Percentiles rank a stretch among this genome's conserved stretches.
phyloP scores from a whole-genome alignment of 2,888 invertebrate genomes.

The Sphinx pinastri region DNA sequence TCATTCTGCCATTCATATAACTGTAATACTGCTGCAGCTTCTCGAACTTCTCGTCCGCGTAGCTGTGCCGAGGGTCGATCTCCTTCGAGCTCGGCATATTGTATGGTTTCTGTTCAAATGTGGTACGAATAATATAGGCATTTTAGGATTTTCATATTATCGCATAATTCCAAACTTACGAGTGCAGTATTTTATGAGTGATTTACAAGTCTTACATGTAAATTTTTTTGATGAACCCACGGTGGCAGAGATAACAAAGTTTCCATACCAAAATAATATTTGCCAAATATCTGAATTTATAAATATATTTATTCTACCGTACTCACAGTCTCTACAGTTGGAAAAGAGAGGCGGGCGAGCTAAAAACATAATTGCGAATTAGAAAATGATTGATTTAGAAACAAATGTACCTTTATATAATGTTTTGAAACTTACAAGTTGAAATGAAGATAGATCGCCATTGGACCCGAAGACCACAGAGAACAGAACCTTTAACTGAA shows the following conservation, averaged over 20 bases:
- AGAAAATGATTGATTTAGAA: slow-evolving; percentile 37
- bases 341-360: slow-evolving; percentile 72
- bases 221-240: no score
- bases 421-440: slow-evolving; percentile 23
- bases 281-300: no score
- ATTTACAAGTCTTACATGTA: no score
- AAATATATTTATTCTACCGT: background rate
- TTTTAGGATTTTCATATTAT: no score
- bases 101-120: slow-evolving; percentile 63
- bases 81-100: slow-evolving; percentile 65
- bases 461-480: slow-evolving; percentile 1
- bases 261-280: no score
- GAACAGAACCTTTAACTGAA: background rate
- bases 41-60: slow-evolving; percentile 74
- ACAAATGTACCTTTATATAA: background rate
- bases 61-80: slow-evolving; percentile 65
- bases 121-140: background rate
- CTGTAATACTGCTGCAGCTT: slow-evolving; percentile 68
- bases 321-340: slow-evolving; percentile 71
- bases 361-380: slow-evolving; percentile 35
- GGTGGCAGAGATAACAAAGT: no score
- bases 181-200: no score
- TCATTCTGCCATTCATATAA: slow-evolving; percentile 69
- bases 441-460: slow-evolving; percentile 26
- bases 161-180: no score